Evolutionary conservation across 2,888 invertebrate species (phyloP).

Genomic region (Craniophora ligustri): DNA sequence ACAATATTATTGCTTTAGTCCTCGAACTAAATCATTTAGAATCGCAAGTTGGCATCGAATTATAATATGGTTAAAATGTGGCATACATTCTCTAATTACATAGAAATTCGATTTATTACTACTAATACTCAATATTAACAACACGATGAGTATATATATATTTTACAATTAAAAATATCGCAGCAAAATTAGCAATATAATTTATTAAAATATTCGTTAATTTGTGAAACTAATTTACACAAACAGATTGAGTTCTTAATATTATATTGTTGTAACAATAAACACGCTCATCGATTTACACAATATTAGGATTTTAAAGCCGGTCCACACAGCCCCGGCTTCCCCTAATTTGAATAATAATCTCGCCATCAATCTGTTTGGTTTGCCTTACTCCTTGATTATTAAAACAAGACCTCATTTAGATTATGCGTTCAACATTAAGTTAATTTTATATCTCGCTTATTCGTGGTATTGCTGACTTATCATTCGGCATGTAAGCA

Average conservation of each 20-base stretch:
- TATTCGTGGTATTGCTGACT: constrained; percentile 27
- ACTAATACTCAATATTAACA: no score
- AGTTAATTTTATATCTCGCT: constrained; percentile 50
- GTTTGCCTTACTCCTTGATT: constrained; percentile 65
- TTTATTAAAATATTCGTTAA: constrained; percentile 1
- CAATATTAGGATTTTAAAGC: constrained; percentile 47
- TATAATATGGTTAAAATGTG: no score
- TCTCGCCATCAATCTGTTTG: constrained; percentile 70
- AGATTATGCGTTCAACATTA: constrained; percentile 57
- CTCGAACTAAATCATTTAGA: no score
- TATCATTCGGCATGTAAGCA: constrained; percentile 5
- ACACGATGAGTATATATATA: no score
- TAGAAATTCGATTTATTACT: no score
- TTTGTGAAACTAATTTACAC: constrained; percentile 33
- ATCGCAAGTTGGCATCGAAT: no score
- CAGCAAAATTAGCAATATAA: constrained; percentile 2
- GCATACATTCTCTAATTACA: no score
- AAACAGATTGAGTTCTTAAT: constrained; percentile 43
- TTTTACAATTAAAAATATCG: not conserved
- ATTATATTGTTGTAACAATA: constrained; percentile 49
- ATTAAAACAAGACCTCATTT: constrained; percentile 72
- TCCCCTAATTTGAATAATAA: constrained; percentile 72
- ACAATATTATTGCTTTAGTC: no score
- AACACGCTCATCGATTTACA: constrained; percentile 48
- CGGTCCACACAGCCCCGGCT: constrained; percentile 49